Evolutionary conservation across 2,797 vertebrate genomes (phyloP).

Genomic region (Cephalopachus bancanus): DNA sequence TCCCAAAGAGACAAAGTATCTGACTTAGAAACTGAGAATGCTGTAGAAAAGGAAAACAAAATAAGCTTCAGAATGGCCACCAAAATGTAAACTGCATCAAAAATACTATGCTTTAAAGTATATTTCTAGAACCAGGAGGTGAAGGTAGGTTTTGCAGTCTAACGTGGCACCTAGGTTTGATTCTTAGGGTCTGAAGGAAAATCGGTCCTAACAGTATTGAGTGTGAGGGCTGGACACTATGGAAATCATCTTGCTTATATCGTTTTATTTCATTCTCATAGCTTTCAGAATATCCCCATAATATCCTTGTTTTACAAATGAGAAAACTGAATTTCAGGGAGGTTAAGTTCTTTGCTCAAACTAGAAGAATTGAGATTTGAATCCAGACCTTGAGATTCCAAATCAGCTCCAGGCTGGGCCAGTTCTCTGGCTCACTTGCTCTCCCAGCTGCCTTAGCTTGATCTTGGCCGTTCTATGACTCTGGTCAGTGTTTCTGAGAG

Average conservation of each 20-base stretch:
- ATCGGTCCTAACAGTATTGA: background rate
- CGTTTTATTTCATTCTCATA: background rate
- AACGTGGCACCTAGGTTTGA: background rate
- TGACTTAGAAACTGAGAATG: background rate
- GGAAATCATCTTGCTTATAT: background rate
- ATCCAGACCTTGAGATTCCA: background rate
- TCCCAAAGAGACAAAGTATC: background rate
- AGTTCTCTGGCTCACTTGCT: background rate
- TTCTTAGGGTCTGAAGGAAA: background rate
- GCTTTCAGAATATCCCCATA: background rate
- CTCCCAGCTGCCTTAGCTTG: background rate
- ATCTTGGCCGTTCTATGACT: background rate
- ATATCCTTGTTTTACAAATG: background rate
- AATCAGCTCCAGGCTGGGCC: background rate
- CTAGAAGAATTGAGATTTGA: background rate
- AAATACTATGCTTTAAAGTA: background rate
- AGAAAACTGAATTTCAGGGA: background rate
- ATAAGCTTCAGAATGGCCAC: background rate
- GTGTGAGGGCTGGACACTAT: background rate
- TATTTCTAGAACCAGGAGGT: background rate
- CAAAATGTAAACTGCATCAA: background rate
- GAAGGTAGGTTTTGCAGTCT: background rate
- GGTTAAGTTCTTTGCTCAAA: background rate
- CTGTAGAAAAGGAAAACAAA: conserved; percentile 1
- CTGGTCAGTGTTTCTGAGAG: background rate